Evolutionary conservation across 2,113 vertebrate genomes (phyloP), one percentile per base, ranked within the genome.

Genomic region (Hypocryptadius cinnamomeus): DNA sequence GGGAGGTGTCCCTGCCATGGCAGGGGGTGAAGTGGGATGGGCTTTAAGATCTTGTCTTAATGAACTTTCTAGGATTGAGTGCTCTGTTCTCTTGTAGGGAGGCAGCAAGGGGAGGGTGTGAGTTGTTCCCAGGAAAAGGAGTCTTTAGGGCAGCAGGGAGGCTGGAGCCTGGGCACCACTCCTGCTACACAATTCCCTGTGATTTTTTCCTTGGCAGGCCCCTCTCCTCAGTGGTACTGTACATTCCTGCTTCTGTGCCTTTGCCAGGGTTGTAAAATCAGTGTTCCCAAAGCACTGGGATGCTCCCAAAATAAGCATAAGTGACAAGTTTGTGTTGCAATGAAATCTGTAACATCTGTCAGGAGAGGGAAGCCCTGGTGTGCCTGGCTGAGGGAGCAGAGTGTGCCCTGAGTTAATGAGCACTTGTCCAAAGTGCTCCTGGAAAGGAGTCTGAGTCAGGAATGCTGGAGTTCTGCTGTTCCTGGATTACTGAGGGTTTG

Each of bases 1-100:
- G 82, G 44, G 0, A 57, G 10, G 8, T 13, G 71, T 66, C 51
- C 61, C 71, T 85, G 61, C 60, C 35, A 4, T 13, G 51, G 30
- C 19, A 30, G n/a, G 15, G 15, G 18, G 5, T 27, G 40, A 28
- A 1, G 1, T 4, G 5, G 15, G 35, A 10, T 65, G 35, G 16
- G 30, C 0, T 59, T 44, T 51, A 6, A 68, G 17, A 8, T 44
- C 11, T n/a, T 48, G 9, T 15, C 23, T 51, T 44, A 44, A 27
- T 27, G n/a, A 17, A 65, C 40, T 45, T 33, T n/a, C 27, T 70
- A 2, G 18, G 27, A 42, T 81, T 77, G 3, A 15, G 11, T 68
- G 66, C 17, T 42, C 31, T 6, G 2, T 45, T 74, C 24, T 69
- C 31, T 40, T 44, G 53, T 17, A 31, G 51, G 31, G 48, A 56